Percentiles rank a stretch among this genome's conserved stretches.
phyloP scores from a whole-genome alignment of 2,113 vertebrate species.

The Semnopithecus entellus region DNA sequence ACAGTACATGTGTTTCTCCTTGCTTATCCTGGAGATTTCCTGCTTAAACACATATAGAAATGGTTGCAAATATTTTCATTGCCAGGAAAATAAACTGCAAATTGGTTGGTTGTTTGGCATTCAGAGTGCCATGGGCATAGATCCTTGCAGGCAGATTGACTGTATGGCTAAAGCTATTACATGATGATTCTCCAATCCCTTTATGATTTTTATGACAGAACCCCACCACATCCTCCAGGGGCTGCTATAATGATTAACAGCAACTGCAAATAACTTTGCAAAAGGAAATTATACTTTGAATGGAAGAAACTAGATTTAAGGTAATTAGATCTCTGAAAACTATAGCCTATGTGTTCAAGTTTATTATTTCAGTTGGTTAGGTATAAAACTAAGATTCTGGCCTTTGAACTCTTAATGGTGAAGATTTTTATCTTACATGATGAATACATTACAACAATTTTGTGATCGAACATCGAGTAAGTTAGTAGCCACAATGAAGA shows the following conservation, averaged over 20 bases:
- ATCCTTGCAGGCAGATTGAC: not conserved
- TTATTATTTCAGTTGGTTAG: not conserved
- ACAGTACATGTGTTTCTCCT: not conserved
- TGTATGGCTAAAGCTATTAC: too few relatives aligned
- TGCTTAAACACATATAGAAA: not conserved
- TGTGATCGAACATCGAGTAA: not conserved
- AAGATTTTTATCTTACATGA: not conserved
- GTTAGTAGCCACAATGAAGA: not conserved
- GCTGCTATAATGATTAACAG: not conserved
- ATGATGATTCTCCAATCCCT: not conserved
- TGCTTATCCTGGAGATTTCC: not conserved
- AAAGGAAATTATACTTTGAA: not conserved
- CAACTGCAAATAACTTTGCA: not conserved
- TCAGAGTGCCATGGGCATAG: not conserved
- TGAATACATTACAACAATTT: not conserved
- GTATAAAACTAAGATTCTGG: not conserved
- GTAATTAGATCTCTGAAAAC: not conserved
- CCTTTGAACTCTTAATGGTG: not conserved
- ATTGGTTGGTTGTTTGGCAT: not conserved
- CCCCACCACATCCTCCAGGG: not conserved
- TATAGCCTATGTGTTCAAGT: not conserved
- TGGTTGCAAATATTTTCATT: not conserved
- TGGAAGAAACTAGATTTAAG: not conserved
- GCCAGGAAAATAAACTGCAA: not conserved
- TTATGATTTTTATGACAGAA: not conserved